A percentile compares a stretch with the other conserved stretches of the same genome.
phyloP scores from a whole-genome alignment of 2,113 vertebrate species.

The Microcebus murinus region DNA sequence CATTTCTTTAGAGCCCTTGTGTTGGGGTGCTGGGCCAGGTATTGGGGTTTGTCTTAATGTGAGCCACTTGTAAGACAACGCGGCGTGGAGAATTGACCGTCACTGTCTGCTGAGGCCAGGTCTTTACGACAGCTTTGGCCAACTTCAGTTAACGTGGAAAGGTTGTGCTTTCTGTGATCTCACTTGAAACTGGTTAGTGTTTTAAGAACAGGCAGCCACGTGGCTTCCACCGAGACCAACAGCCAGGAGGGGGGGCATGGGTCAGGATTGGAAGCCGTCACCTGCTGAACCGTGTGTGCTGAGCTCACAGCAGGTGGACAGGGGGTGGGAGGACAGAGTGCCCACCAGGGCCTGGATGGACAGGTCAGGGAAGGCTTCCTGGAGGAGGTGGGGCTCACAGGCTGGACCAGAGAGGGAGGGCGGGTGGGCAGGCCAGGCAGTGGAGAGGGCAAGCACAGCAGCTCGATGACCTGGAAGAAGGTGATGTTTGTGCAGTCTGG shows the following conservation, averaged over 20 bases:
- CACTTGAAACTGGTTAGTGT: background rate
- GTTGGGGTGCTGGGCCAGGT: background rate
- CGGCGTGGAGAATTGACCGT: fast-evolving
- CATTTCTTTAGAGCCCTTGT: background rate
- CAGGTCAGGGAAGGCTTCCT: background rate
- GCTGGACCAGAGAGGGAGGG: background rate
- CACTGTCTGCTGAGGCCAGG: background rate
- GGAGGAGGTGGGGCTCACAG: background rate
- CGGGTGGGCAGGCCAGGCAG: background rate
- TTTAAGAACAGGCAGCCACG: background rate
- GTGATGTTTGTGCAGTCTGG: background rate
- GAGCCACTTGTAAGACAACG: background rate
- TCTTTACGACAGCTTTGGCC: background rate
- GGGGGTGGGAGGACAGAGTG: background rate
- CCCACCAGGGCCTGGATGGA: background rate
- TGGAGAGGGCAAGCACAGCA: no score
- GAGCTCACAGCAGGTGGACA: background rate
- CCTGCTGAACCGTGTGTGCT: background rate
- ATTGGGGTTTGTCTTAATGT: background rate
- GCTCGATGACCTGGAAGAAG: background rate
- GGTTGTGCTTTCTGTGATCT: background rate
- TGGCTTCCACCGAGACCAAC: background rate
- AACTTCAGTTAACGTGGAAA: background rate
- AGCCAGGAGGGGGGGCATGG: background rate
- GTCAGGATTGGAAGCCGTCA: background rate